Conservation (phyloP, 2,888 invertebrate genomes). For the Cotesia congregata region DNA sequence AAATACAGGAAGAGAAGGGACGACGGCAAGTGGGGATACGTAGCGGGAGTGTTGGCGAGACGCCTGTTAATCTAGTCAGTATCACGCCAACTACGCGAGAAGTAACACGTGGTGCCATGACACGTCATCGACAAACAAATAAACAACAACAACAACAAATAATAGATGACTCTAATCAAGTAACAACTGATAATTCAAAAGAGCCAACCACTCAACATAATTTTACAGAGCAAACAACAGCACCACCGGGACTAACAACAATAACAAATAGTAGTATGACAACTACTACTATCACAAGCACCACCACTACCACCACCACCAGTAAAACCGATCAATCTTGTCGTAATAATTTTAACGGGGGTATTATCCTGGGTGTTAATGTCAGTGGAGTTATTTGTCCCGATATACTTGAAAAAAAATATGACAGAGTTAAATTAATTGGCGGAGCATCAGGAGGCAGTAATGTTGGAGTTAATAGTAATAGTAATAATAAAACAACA, state of each 20-base stretch:
- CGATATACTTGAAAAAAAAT: constrained; percentile 44
- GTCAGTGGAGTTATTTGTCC: constrained; percentile 46
- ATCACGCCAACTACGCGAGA: constrained; percentile 68
- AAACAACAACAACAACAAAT: constrained; percentile 45
- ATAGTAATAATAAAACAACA: constrained; percentile 47
- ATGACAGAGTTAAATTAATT: constrained; percentile 55
- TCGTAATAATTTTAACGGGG: constrained; percentile 46
- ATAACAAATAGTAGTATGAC: not conserved
- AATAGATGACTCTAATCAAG: constrained; percentile 35
- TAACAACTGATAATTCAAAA: constrained; percentile 34
- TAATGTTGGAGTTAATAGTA: constrained; percentile 44
- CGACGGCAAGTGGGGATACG: constrained; percentile 61
- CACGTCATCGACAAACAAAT: constrained; percentile 57
- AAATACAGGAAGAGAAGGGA: constrained; percentile 56
- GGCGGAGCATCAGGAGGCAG: constrained; percentile 44
- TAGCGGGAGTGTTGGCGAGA: constrained; percentile 58
- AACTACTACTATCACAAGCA: not conserved
- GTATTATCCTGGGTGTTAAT: constrained; percentile 48
- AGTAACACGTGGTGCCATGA: constrained; percentile 57
- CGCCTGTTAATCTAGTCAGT: constrained; percentile 67
- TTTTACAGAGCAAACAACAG: constrained; percentile 34
- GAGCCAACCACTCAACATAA: constrained; percentile 43
- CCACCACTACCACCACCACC: not conserved
- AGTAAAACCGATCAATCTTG: constrained; percentile 34
- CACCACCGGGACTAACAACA: constrained; percentile 14